Base-by-base conservation (phyloP, 1,140 invertebrate genomes). In the Harpegnathos saltator region DNA sequence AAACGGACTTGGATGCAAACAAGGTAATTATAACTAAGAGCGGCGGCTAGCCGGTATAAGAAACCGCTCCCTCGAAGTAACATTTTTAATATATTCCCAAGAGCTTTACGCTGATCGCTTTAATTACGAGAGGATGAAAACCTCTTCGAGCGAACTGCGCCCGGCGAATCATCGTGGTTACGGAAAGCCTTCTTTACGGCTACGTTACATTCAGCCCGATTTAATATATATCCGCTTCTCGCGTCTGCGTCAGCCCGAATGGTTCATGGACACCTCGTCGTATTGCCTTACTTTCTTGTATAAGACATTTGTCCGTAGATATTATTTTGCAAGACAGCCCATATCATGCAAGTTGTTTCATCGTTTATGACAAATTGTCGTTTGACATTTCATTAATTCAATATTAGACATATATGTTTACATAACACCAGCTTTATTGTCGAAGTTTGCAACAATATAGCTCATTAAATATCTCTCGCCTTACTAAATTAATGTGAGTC, bases 11-110 rank as follows among this genome's bases (percentile, higher is more conserved):
- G 33, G 66, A 82, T 84, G 83, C 83, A 84, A 84, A 84, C 83
- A 84, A 84, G 83, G 77, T 82, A 84, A 84, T 84, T 84, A 84
- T 82, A 82, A 80, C 58, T 65, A 77, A 84, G 82, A 84, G 66
- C 38, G 72, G 26, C 19, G 17, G 17, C 74, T 48, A 26, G 68
- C 17, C 68, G 61, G 61, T n/a, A 73, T 74, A 80, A 83, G 82
- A 83, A 83, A 65, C 59, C 56, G 33, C 14, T 33, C 38, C n/a
- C 33, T 33, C 44, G 59, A 58, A 73, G 78, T 72, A 84, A 58
- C 56, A 69, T 68, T 82, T 63, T 84, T 84, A 82, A 84, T 84
- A 72, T 66, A 84, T 82, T 82, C 62, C 24, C 66, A 26, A 73
- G 83, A 54, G 83, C 50, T 73, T 84, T 82, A 50, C 61, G 75